Conservation (phyloP, 2,888 invertebrate genomes). For the Scaptomyza flava region DNA sequence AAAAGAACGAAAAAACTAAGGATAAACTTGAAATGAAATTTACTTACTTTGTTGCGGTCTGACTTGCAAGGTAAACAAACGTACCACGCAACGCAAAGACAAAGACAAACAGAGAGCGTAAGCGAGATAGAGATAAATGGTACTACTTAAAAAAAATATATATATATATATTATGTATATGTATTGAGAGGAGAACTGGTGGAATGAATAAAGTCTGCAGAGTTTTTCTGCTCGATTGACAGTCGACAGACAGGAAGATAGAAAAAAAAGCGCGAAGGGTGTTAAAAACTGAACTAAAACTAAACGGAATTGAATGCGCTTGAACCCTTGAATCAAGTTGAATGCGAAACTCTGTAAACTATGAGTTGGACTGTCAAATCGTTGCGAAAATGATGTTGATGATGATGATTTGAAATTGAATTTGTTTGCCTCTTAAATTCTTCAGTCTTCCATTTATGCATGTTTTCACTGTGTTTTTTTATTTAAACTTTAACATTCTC, state of each 20-base stretch:
- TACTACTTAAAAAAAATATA: background rate
- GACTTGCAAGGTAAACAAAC: conserved; percentile 59
- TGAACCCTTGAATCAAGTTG: conserved; percentile 13
- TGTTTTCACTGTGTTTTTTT: background rate
- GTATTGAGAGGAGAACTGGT: background rate
- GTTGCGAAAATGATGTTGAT: background rate
- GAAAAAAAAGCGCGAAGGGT: background rate
- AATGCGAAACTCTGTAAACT: conserved; percentile 2
- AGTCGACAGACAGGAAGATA: conserved; percentile 16
- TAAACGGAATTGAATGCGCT: conserved; percentile 9
- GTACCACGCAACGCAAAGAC: conserved; percentile 22
- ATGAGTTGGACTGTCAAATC: conserved; percentile 11
- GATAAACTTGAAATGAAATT: conserved; percentile 55
- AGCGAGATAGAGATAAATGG: background rate
- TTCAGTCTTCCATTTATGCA: background rate
- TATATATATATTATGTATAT: background rate
- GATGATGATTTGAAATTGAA: conserved; percentile 31
- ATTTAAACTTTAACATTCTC: conserved; percentile 11
- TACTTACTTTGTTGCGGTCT: conserved; percentile 54
- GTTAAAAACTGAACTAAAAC: conserved; percentile 20
- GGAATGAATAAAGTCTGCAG: conserved; percentile 20
- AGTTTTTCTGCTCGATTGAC: conserved; percentile 56
- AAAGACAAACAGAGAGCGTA: background rate
- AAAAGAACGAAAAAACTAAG: background rate
- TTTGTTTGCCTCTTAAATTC: conserved; percentile 25